Evolutionary conservation across 2,113 vertebrate genomes (phyloP), one percentile per base, ranked within the genome.

Genomic region (Talpa occidentalis): DNA sequence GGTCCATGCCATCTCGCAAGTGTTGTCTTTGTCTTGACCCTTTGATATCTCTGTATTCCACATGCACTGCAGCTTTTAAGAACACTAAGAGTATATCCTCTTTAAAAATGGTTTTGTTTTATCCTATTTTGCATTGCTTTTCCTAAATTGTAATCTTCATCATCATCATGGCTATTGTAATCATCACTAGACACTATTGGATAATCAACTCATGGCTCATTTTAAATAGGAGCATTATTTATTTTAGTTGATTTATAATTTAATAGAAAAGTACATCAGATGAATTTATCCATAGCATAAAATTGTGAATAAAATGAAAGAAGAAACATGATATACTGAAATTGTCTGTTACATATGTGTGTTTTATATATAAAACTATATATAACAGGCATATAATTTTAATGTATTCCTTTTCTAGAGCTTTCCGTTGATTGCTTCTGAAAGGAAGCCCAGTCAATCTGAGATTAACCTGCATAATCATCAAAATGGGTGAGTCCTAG

Each of bases 291-390:
- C 32, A 59, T 28, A 83, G 15, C 30, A 62, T 62, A 74, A 73
- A 88, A 90, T 16, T 89, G 2, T 81, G 28, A 82, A 76, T 49
- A 64, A 91, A 91, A 80, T 60, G 16, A 85, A 88, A 69, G 24
- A 62, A 10, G 12, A 92, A 83, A 52, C 66, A 62, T 62, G 3
- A 64, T 35, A 26, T 14, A 54, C 80, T 22, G 3, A 73, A 62
- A 69, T 78, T 69, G n/a, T 52, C 14, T 69, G 21, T 22, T 56
- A 22, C 24, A 56, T 8, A 22, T 56, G 54, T 22, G 15, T n/a
- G n/a, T n/a, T 52, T 14, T 52, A 56, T 56, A 56, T 22, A 22
- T 22, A 22, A 2, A 22, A 1, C 7, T 22, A 22, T 56, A 56
- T 56, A 54, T 22, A 56, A 22, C 5, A 3, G 1, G 52, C 64